Evolutionary conservation across 2,888 invertebrate species (phyloP).

Genomic region (Linyphia triangularis): DNA sequence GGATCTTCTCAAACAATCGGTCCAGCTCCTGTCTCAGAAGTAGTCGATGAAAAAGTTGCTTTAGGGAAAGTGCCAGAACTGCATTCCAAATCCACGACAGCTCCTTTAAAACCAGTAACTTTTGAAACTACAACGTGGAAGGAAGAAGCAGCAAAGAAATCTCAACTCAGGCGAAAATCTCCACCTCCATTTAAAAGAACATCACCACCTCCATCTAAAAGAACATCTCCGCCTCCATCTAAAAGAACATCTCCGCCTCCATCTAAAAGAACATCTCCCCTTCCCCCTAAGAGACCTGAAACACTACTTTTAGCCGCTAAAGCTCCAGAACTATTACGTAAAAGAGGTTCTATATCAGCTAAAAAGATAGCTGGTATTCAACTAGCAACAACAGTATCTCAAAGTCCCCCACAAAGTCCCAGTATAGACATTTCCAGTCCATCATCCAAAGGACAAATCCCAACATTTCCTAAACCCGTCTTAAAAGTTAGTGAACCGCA

Average conservation of each 20-base stretch:
- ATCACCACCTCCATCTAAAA: constrained; percentile 34
- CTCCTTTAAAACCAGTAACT: not conserved
- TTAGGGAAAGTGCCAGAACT: constrained; percentile 4
- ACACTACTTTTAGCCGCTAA: constrained; percentile 37
- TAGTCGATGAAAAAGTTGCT: not conserved
- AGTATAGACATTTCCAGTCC: constrained; percentile 49
- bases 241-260: constrained; percentile 52
- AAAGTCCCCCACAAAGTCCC: constrained; percentile 35
- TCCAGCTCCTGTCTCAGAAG: not conserved
- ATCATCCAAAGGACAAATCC: not conserved
- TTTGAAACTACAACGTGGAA: not conserved
- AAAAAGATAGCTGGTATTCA: constrained; percentile 56
- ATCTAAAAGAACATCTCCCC: constrained; percentile 30
- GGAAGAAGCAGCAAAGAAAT: constrained; percentile 7
- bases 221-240: constrained; percentile 48
- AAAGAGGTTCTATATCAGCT: constrained; percentile 35
- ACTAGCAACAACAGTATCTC: constrained; percentile 25
- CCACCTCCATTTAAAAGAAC: constrained; percentile 53
- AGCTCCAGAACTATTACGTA: not conserved
- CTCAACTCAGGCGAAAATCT: constrained; percentile 31
- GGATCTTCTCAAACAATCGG: not conserved
- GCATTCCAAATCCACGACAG: constrained; percentile 23
- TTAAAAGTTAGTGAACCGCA: not conserved
- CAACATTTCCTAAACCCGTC: constrained; percentile 35
- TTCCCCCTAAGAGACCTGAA: constrained; percentile 51